phyloP scores from a whole-genome alignment of 2,797 vertebrate genomes.

The Allenopithecus nigroviridis region DNA sequence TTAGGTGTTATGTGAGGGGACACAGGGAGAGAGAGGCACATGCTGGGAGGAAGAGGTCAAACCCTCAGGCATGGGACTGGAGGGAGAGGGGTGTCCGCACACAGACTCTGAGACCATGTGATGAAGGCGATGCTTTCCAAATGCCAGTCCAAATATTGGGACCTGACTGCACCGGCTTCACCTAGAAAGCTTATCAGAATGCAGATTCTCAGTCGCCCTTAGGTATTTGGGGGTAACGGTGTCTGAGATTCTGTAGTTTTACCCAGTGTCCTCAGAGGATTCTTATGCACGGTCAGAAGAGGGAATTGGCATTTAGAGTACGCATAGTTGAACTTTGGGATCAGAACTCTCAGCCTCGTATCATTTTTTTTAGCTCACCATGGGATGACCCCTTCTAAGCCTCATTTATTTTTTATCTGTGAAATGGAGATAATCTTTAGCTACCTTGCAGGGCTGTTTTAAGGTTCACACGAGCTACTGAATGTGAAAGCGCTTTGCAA shows the following conservation, averaged over 20 bases:
- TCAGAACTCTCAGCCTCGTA: neutral
- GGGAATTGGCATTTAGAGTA: neutral
- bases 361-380: neutral
- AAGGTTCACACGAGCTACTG: neutral
- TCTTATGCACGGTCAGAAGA: neutral
- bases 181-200: neutral
- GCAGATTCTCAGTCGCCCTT: neutral
- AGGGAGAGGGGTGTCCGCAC: neutral
- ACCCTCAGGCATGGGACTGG: rapidly evolving
- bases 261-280: neutral
- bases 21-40: neutral
- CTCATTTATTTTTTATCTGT: neutral
- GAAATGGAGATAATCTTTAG: neutral
- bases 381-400: neutral
- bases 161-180: neutral
- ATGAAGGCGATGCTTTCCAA: neutral
- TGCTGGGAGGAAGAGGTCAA: neutral
- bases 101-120: neutral
- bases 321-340: neutral
- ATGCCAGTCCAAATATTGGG: too few species aligned
- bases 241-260: neutral
- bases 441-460: neutral
- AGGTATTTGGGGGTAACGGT: too few species aligned
- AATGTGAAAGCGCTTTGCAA: neutral
- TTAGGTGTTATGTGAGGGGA: neutral